phyloP scores from a whole-genome alignment of 2,797 vertebrate species.

The Tympanoctomys barrerae region DNA sequence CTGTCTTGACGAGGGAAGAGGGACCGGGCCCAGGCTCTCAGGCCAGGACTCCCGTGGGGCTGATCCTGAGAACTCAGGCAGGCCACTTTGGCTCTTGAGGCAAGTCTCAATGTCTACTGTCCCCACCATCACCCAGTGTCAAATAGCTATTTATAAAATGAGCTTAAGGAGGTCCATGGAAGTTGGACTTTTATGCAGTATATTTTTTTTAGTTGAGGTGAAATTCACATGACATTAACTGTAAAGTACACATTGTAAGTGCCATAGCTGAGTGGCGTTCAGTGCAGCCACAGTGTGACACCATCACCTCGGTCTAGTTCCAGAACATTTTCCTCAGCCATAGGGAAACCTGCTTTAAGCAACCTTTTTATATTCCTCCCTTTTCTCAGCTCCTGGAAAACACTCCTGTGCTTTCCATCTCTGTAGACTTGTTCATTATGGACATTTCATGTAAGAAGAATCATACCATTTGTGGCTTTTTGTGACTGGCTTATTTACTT shows the following conservation, averaged over 20 bases:
- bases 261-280: background rate
- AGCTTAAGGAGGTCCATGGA: background rate
- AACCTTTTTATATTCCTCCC: background rate
- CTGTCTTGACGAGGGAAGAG: background rate
- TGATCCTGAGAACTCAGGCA: background rate
- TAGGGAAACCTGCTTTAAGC: background rate
- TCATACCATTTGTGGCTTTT: background rate
- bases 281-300: background rate
- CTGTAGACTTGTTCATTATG: background rate
- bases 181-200: too few species aligned
- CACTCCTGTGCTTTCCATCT: background rate
- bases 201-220: background rate
- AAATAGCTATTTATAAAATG: background rate
- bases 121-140: background rate
- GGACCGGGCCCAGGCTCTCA: accelerated
- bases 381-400: background rate
- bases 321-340: background rate
- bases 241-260: background rate
- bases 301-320: background rate
- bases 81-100: background rate
- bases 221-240: slow-evolving; percentile 25
- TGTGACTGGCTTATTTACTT: background rate
- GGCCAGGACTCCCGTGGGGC: accelerated
- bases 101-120: background rate
- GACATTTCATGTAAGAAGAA: background rate